Evolutionary conservation across 2,113 vertebrate species (phyloP), one percentile per base, ranked within the genome.

Genomic region (Budorcas taxicolor): DNA sequence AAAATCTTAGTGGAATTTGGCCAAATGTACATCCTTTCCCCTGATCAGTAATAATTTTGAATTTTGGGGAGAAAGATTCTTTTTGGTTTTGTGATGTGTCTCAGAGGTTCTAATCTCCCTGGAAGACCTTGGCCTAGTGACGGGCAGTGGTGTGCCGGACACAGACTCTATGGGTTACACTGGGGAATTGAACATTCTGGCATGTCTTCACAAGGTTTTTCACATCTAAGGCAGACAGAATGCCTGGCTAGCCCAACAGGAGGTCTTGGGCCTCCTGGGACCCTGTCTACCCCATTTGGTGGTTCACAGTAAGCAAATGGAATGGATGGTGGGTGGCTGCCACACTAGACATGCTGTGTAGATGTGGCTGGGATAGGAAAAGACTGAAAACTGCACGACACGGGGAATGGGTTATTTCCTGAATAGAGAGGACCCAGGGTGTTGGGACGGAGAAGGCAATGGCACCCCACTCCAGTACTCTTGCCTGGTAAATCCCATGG

Each of bases 81-180:
- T 29, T 94, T 97, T 87, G 84, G 94, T 96, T 96, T 95, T 98
- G 58, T 91, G 84, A n/a, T 47, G 17, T 93, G 94, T 97, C 95
- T 95, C 80, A 85, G 96, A 62, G 96, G 43, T 60, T 80, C 31
- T n/a, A 19, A 5, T 19, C 1, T 31, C 60, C 3, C 6, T 27
- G 93, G 60, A 74, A 87, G 85, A 43, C 47, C 19, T 13, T 52
- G 31, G 36, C 40, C 43, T 33, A 23, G 71, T 45, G 50, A 14
- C 2, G 47, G 21, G 43, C 15, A 5, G 10, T 10, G 16, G 14
- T 25, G 0, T 16, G 53, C n/a, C 47, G 60, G 60, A 60, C 60
- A 31, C 12, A 14, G 45, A 15, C 31, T 19, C 19, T 36, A 13
- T 6, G 86, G 27, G 50, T 33, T 33, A 5, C 17, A 0, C 7